These are phyloP conservation scores for Carollia perspicillata DNA, from an alignment of 2,113 vertebrate species.

Conservation along the genomic window DNA sequence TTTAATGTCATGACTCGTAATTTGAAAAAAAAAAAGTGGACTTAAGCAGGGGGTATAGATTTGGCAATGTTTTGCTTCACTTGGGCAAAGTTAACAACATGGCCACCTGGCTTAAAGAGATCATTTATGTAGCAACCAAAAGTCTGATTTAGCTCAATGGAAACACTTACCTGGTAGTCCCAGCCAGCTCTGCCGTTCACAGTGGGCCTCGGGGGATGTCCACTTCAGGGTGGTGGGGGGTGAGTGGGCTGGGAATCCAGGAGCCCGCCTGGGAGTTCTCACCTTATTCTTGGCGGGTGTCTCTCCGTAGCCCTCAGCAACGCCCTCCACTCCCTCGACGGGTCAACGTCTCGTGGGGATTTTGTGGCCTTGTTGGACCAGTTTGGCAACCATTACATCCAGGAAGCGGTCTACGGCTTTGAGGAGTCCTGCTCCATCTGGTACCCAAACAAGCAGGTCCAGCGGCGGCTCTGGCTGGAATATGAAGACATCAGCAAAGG, in stretches of 20 bases:
- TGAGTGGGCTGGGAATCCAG: neutral
- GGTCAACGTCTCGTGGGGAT: slow-evolving; percentile 92
- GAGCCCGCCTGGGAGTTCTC: neutral
- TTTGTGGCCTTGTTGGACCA: slow-evolving; percentile 94
- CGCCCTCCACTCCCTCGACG: slow-evolving; percentile 94
- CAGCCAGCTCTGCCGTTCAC: neutral
- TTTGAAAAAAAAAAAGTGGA: neutral
- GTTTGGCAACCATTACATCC: slow-evolving; percentile 98
- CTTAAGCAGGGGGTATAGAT: neutral
- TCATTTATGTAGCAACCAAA: neutral
- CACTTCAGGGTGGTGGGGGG: neutral
- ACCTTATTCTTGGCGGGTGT: neutral
- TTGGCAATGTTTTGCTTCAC: neutral
- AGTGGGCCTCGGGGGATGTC: neutral
- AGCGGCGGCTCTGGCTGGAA: slow-evolving; percentile 96
- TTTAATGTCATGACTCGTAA: slow-evolving; percentile 41
- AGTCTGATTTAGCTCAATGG: neutral
- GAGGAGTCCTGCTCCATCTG: slow-evolving; percentile 98
- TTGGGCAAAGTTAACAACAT: neutral
- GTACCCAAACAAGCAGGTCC: slow-evolving; percentile 98
- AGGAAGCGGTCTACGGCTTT: slow-evolving; percentile 97
- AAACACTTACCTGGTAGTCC: neutral
- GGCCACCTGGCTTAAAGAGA: neutral
- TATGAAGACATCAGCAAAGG: slow-evolving; percentile 99
- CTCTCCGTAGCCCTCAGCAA: slow-evolving; percentile 90